These are phyloP conservation scores for Machaerirhynchus nigripectus DNA, from an alignment of 2,113 vertebrate species.

Conservation along the genomic window DNA sequence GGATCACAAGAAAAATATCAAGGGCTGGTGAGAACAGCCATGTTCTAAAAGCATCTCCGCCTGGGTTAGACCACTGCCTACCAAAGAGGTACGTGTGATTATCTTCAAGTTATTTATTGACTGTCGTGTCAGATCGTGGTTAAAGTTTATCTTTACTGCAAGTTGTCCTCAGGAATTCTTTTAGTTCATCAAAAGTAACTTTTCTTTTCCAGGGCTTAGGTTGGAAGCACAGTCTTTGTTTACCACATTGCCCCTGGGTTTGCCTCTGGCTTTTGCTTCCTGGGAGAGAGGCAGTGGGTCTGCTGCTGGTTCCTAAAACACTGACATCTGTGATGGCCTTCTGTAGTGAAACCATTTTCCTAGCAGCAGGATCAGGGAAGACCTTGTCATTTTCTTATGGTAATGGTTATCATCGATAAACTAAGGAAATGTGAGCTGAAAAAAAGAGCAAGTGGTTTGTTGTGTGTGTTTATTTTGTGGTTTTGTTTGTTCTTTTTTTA, in stretches of 20 bases:
- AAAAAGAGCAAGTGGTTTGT: not conserved
- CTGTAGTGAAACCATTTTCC: not conserved
- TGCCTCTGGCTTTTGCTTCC: not conserved
- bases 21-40: constrained; percentile 64
- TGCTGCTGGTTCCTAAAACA: not conserved
- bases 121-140: not conserved
- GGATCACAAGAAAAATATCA: constrained; percentile 43
- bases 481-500: not conserved
- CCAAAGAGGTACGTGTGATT: not conserved
- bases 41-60: constrained; percentile 47
- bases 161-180: constrained; percentile 51
- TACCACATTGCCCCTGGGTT: not conserved
- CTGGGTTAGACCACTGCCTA: constrained; percentile 58
- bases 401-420: not conserved
- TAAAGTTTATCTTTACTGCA: constrained; percentile 37
- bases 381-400: not conserved
- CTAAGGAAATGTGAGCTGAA: not conserved
- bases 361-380: not conserved
- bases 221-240: not conserved
- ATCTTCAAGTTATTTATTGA: constrained; percentile 26
- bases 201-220: not conserved
- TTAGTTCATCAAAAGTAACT: constrained; percentile 30
- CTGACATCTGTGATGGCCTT: not conserved
- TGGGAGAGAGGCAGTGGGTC: not conserved
- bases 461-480: not conserved